phyloP scores from a whole-genome alignment of 1,140 invertebrate species.

The Pentalonia nigronervosa region DNA sequence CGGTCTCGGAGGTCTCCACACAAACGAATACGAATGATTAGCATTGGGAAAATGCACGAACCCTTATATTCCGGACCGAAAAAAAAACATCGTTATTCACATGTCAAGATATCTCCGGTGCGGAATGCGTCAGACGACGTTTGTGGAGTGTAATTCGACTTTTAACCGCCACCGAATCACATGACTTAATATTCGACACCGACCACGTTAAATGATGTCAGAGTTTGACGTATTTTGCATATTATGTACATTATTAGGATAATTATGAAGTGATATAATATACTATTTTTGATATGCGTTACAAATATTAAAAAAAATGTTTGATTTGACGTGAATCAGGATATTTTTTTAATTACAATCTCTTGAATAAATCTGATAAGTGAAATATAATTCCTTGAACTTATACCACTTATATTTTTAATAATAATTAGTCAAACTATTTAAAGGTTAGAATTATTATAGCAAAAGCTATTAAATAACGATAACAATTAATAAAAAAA shows the following conservation, averaged over 20 bases:
- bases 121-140: neutral
- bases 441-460: no score
- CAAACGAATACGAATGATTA: conserved; percentile 52
- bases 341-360: no score
- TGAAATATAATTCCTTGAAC: no score
- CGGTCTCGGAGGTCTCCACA: neutral
- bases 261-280: no score
- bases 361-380: no score
- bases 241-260: neutral
- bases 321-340: no score
- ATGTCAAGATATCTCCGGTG: neutral
- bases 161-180: neutral
- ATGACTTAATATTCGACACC: neutral
- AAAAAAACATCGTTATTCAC: neutral
- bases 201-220: neutral
- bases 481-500: no score
- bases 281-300: neutral
- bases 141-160: neutral
- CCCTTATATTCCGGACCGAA: neutral
- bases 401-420: no score
- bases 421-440: no score
- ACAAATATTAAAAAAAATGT: neutral
- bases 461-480: no score
- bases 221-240: neutral
- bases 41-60: conserved; percentile 6